Base-by-base conservation (phyloP, 2,888 invertebrate genomes). In the Agrilus mali region DNA sequence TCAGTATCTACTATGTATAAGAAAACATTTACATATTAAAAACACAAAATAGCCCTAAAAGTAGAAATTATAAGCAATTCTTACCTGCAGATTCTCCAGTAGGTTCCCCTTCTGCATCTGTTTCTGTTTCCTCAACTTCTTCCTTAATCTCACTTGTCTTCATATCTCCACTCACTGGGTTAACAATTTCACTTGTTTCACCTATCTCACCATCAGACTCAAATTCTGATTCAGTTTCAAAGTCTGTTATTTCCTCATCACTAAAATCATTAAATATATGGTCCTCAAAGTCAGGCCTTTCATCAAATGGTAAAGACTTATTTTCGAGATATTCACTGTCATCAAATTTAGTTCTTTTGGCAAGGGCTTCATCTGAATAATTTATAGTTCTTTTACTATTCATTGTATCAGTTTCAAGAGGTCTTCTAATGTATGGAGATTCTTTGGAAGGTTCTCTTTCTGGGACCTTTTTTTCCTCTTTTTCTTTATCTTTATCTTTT, bases 161-260 rank as follows among this genome's bases (percentile, higher is more conserved):
- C 34, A 44, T 48, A 38, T 53, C 50, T 31, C 54, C 35, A 50
- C 51, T 13, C 45, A 50, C 33, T 38, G 55, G 51, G 15, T 57
- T 57, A 38, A 59, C 54, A 45, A 60, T 59, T 4, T 58, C 54
- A 34, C 63, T 63, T 50, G 61, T 55, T 42, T 65, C 38, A 65
- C 64, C 44, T 64, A 64, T 2, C 63, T 61, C 45, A 66, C 65
- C 42, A 65, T 63, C 37, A 64, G 64, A 43, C 47, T 65, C 65
- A 33, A 58, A 48, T 32, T 63, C 64, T 22, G 61, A 60, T 42
- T 65, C 65, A 17, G 57, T 57, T 45, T 64, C 65, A 47, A 59
- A 66, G 40, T 65, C 64, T 4, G 62, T 59, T 41, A 70, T 61
- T 46, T 64, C 63, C 35, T 57, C 56, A 44, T 64, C 64, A 52